These are phyloP conservation scores for Arctopsyche grandis DNA, from an alignment of 1,140 invertebrate genomes.

Conservation along the genomic window DNA sequence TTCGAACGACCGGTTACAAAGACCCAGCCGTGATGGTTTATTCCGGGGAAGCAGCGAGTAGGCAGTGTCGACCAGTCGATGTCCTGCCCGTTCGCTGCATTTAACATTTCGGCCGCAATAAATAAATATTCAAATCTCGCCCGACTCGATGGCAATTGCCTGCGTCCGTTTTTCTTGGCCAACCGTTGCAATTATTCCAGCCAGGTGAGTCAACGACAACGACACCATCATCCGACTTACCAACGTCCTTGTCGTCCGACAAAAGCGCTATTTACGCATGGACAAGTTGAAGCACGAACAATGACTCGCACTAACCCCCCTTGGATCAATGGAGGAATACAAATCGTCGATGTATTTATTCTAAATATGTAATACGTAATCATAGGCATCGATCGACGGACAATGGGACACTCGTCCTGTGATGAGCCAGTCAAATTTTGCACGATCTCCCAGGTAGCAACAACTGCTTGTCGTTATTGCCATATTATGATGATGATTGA, in stretches of 20 bases:
- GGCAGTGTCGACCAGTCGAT: neutral
- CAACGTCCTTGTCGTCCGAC: neutral
- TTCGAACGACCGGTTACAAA: conserved; percentile 18
- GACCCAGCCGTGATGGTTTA: conserved; percentile 2
- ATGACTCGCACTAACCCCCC: too few species aligned
- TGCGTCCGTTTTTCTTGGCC: neutral
- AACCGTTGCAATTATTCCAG: neutral
- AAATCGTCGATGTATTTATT: too few species aligned
- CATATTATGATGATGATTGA: too few species aligned
- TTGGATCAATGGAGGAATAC: too few species aligned
- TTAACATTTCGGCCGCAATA: conserved; percentile 44
- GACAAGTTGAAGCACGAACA: too few species aligned
- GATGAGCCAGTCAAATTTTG: too few species aligned
- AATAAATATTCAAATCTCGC: conserved; percentile 52
- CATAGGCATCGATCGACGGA: too few species aligned
- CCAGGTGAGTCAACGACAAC: neutral
- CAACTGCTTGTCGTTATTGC: too few species aligned
- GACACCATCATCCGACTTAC: neutral
- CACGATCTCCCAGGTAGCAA: too few species aligned
- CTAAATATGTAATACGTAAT: too few species aligned
- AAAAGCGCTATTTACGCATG: neutral
- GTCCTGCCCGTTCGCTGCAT: neutral
- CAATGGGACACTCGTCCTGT: too few species aligned
- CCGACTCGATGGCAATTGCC: conserved; percentile 14
- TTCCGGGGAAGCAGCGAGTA: conserved; percentile 43